These are phyloP conservation scores for Papilio elwesi DNA, from an alignment of 2,888 invertebrate species.

Conservation along the genomic window DNA sequence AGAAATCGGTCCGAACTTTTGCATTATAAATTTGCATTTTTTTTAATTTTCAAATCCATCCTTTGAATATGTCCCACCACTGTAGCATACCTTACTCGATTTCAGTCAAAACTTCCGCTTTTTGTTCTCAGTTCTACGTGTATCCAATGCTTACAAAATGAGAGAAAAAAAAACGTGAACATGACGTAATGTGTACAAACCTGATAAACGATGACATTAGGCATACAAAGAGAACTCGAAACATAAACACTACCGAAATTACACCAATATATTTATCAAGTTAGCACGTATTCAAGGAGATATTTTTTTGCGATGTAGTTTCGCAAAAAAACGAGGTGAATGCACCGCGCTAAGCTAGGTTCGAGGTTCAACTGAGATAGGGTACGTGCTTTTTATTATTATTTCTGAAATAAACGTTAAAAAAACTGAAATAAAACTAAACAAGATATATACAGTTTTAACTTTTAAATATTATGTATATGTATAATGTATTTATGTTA, in stretches of 20 bases:
- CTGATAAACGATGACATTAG: slow-evolving; percentile 12
- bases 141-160: too few species aligned
- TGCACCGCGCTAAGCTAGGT: slow-evolving; percentile 10
- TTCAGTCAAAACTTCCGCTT: too few species aligned
- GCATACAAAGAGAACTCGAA: not conserved
- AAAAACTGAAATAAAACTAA: not conserved
- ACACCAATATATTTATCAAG: slow-evolving; percentile 25
- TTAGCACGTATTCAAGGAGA: slow-evolving; percentile 13
- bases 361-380: slow-evolving; percentile 1
- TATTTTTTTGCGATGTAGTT: slow-evolving; percentile 11
- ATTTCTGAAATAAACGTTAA: not conserved
- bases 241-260: slow-evolving; percentile 17
- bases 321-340: slow-evolving; percentile 32
- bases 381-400: not conserved
- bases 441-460: too few species aligned
- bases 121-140: too few species aligned
- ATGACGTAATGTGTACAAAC: slow-evolving; percentile 1
- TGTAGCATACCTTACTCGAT: not conserved
- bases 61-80: too few species aligned
- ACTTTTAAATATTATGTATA: too few species aligned
- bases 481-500: too few species aligned
- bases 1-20: too few species aligned
- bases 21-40: too few species aligned
- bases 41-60: too few species aligned
- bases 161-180: too few species aligned